Base-by-base conservation (phyloP, 2,888 invertebrate genomes). In the Netelia inedita region DNA sequence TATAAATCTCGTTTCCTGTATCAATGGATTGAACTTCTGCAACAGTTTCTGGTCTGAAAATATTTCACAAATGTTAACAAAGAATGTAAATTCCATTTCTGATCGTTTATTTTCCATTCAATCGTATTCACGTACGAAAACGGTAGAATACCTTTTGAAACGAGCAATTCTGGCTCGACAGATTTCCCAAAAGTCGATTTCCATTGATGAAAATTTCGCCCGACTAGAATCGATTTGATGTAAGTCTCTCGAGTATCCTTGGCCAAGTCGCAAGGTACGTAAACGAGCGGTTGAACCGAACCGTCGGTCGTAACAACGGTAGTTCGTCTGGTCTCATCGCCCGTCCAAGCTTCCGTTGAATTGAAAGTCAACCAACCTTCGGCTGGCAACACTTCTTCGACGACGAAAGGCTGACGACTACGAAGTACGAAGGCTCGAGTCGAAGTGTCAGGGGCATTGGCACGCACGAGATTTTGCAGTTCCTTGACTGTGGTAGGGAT, bases 121-220 rank as follows among this genome's bases (percentile, higher is more conserved):
- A 53, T 55, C 71, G 11, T 11, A 9, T 55, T 71, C 10, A 10
- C 35, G 53, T 23, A 14, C 0, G 11, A 28, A 46, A 50, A 66
- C 8, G 6, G 1, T 0, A 74, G n/a, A 71, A 82, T 88, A 94
- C 94, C 93, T 92, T 94, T 94, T 6, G 92, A 90, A n/a, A 90
- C 89, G 55, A 91, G 88, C 41, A 90, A 79, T 73, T 92, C 93
- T 0, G 90, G 87, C n/a, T 92, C 89, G 2, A 90, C 83, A 6
- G 86, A 89, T 69, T 88, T 88, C 46, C 89, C 89, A 57, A 88
- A 89, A 50, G 95, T 95, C 10, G 94, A 94, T 90, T 95, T 95
- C 96, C 96, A 96, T 83, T 96, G 96, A 65, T 94, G 94, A 86
- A 95, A 94, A 91, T 96, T 96, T 81, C 96, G 94, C 1, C 95